Evolutionary conservation across 2,797 vertebrate species (phyloP).

Genomic region (Merluccius polli): DNA sequence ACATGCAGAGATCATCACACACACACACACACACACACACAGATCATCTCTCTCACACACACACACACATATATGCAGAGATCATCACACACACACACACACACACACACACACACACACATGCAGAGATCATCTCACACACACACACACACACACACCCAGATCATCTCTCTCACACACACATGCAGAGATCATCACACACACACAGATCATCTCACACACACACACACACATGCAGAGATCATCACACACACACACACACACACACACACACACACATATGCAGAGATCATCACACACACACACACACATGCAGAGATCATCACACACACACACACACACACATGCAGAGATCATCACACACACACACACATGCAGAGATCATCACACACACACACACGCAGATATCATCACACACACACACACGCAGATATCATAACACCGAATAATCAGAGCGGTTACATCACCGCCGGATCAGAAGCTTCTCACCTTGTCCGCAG

Average conservation of each 20-base stretch:
- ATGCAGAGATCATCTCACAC: background rate
- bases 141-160: background rate
- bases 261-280: background rate
- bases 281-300: background rate
- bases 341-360: background rate
- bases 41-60: no score
- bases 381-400: background rate
- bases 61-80: background rate
- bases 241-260: background rate
- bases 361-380: background rate
- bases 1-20: no score
- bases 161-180: background rate
- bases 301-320: background rate
- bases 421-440: background rate
- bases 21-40: background rate
- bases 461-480: background rate
- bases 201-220: slow-evolving; percentile 4
- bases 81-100: background rate
- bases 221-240: background rate
- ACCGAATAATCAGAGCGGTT: background rate
- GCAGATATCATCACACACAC: background rate
- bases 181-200: background rate
- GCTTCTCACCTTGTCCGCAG: background rate
- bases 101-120: background rate
- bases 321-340: background rate